phyloP scores from a whole-genome alignment of 2,888 invertebrate genomes.

The Ichneumoninae sp. region DNA sequence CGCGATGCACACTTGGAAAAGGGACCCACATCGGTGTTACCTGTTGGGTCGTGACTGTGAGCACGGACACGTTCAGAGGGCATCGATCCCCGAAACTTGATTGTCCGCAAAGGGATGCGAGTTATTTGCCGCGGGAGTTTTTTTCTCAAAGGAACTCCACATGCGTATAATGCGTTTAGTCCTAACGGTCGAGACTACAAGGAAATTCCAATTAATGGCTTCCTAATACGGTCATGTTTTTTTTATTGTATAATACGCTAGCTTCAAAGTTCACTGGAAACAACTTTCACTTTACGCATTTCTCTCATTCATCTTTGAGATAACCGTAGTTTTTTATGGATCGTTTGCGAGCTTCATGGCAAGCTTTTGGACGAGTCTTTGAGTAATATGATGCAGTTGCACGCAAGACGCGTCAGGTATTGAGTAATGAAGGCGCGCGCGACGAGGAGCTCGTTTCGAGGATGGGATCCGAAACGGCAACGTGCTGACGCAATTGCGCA shows the following conservation, averaged over 20 bases:
- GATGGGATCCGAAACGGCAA: constrained; percentile 3
- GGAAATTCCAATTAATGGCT: too few species aligned
- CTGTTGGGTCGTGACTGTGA: constrained; percentile 60
- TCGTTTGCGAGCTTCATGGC: background rate
- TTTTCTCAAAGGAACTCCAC: background rate
- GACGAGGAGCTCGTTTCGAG: background rate
- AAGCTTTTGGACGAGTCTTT: background rate
- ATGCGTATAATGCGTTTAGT: too few species aligned
- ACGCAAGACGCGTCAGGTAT: constrained; percentile 46
- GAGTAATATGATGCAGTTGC: constrained; percentile 49
- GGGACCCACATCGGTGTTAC: constrained; percentile 41
- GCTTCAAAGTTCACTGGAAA: background rate
- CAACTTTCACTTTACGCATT: background rate
- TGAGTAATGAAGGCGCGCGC: constrained; percentile 41
- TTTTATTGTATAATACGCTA: background rate
- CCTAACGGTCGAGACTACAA: too few species aligned
- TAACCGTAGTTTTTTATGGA: background rate
- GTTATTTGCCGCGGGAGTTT: background rate
- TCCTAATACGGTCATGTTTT: too few species aligned
- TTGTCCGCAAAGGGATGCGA: background rate
- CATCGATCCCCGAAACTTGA: constrained; percentile 59
- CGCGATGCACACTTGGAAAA: constrained; percentile 7
- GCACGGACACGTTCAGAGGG: constrained; percentile 35
- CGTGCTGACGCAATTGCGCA: constrained; percentile 51
- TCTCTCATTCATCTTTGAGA: background rate